These are phyloP conservation scores for Agrypnus murinus DNA, from an alignment of 2,888 invertebrate species.

Conservation along the genomic window DNA sequence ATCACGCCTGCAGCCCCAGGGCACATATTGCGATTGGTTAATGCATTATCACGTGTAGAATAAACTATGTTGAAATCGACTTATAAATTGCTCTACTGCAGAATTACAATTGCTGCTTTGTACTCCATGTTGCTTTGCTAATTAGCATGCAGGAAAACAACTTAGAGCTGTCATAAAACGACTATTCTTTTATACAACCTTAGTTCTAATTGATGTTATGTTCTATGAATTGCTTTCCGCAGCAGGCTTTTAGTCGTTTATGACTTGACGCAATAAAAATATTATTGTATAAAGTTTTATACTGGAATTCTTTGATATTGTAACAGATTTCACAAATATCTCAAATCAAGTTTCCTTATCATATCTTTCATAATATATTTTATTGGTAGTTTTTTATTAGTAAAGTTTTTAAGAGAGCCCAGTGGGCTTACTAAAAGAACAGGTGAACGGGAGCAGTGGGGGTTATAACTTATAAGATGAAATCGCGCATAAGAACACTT, in stretches of 20 bases:
- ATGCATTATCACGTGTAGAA: conserved; percentile 56
- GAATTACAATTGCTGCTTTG: conserved; percentile 46
- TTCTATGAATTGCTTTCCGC: conserved; percentile 40
- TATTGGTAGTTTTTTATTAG: too few species aligned
- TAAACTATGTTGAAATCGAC: conserved; percentile 50
- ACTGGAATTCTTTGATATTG: neutral
- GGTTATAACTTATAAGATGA: too few species aligned
- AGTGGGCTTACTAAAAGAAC: too few species aligned
- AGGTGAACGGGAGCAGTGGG: too few species aligned
- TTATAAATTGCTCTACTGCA: conserved; percentile 43
- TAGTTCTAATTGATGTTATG: conserved; percentile 46
- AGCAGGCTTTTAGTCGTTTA: conserved; percentile 40
- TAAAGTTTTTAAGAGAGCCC: too few species aligned
- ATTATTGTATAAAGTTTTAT: conserved; percentile 9
- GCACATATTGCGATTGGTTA: conserved; percentile 56
- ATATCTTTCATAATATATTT: too few species aligned
- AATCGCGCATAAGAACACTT: too few species aligned
- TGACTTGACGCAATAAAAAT: conserved; percentile 34
- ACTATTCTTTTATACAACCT: conserved; percentile 41
- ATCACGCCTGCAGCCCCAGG: conserved; percentile 61
- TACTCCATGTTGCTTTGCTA: conserved; percentile 44
- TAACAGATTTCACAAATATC: too few species aligned
- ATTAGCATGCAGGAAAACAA: conserved; percentile 47
- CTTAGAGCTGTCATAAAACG: conserved; percentile 45
- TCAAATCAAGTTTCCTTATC: too few species aligned